phyloP scores from a whole-genome alignment of 1,140 invertebrate genomes.

The Arctopsyche grandis region DNA sequence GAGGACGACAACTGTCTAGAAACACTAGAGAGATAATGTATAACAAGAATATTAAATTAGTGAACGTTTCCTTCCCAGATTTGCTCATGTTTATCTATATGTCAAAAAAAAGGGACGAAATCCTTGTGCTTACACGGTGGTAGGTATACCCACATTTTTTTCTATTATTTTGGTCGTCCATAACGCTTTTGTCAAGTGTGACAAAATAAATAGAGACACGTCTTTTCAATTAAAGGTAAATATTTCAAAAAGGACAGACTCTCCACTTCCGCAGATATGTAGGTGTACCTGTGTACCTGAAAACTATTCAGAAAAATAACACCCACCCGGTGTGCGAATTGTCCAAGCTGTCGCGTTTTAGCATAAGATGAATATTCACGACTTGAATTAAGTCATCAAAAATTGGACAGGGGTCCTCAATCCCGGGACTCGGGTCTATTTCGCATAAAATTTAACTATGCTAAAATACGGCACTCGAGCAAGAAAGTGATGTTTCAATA shows the following conservation, averaged over 20 bases:
- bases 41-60: background rate
- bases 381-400: background rate
- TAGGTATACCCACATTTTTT: background rate
- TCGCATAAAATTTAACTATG: too few species aligned
- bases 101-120: background rate
- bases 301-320: too few species aligned
- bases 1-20: background rate
- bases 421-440: too few species aligned
- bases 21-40: too few species aligned
- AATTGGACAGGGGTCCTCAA: background rate
- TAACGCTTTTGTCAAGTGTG: background rate
- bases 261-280: background rate
- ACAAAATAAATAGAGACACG: background rate
- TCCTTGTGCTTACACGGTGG: background rate
- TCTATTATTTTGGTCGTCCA: background rate
- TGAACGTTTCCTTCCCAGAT: background rate
- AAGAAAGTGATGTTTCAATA: too few species aligned
- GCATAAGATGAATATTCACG: background rate
- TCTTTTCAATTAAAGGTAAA: background rate
- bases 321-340: background rate
- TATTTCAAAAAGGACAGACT: background rate
- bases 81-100: background rate
- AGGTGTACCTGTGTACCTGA: background rate
- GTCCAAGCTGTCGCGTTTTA: background rate
- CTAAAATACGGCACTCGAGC: too few species aligned